A percentile compares a stretch with the other conserved stretches of the same genome.
These are phyloP conservation scores for Sebastes schlegelii DNA, from an alignment of 2,113 vertebrate species.

Conservation along the genomic window DNA sequence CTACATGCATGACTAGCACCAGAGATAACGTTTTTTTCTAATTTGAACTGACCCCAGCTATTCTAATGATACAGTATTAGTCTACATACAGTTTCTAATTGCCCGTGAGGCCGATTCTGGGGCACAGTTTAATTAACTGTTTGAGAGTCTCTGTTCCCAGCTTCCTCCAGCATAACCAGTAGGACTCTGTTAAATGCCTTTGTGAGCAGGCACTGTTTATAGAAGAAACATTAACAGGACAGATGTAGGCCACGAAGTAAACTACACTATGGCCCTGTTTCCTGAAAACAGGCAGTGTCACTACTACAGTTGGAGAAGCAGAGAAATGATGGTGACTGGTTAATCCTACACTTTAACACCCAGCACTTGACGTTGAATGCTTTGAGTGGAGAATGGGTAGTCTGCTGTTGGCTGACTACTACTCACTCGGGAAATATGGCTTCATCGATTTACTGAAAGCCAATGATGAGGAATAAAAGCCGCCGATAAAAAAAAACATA, in stretches of 20 bases:
- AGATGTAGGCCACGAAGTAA: slow-evolving; percentile 43
- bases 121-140: slow-evolving; percentile 15
- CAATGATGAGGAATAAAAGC: neutral
- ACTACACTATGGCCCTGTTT: slow-evolving; percentile 25
- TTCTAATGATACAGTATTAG: neutral
- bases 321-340: slow-evolving; percentile 24
- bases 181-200: slow-evolving; percentile 16
- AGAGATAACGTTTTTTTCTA: neutral
- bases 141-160: slow-evolving; percentile 14
- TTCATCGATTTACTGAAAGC: neutral
- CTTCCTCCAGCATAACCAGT: slow-evolving; percentile 26
- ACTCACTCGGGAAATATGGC: neutral
- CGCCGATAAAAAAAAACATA: neutral
- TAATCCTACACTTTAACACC: slow-evolving; percentile 28
- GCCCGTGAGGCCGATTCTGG: neutral
- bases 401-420: neutral
- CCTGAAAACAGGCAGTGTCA: slow-evolving; percentile 16
- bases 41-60: neutral
- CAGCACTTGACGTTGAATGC: neutral
- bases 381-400: neutral
- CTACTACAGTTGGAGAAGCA: neutral
- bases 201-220: slow-evolving; percentile 48
- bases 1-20: neutral
- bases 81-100: neutral
- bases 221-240: slow-evolving; percentile 50